Conservation (phyloP, 2,113 vertebrate species). For the Zeus faber region DNA sequence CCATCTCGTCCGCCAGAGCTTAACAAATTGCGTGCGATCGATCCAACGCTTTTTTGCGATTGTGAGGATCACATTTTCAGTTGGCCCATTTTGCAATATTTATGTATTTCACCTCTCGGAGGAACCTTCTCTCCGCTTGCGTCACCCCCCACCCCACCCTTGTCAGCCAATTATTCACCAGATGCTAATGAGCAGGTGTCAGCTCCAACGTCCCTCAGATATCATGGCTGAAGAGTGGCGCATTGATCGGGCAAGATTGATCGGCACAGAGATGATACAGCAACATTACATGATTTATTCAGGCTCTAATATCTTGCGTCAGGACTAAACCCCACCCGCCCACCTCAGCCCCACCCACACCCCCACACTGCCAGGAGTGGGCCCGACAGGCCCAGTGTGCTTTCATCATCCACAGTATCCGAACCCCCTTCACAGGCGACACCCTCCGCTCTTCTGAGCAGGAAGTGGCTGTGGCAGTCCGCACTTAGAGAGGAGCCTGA, state of each 20-base stretch:
- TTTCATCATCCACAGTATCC: constrained; percentile 60
- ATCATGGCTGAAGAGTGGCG: constrained; percentile 66
- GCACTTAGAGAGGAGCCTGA: constrained; percentile 20
- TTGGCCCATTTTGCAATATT: constrained; percentile 43
- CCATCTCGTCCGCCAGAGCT: constrained; percentile 21
- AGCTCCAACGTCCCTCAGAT: constrained; percentile 51
- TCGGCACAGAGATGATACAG: constrained; percentile 71
- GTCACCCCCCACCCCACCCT: constrained; percentile 1
- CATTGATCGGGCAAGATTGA: constrained; percentile 74
- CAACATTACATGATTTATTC: constrained; percentile 76
- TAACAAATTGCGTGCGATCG: constrained; percentile 31
- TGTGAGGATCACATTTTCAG: constrained; percentile 43
- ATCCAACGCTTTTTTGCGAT: constrained; percentile 37
- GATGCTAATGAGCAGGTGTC: constrained; percentile 66
- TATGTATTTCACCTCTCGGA: constrained; percentile 40
- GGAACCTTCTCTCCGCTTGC: constrained; percentile 34
- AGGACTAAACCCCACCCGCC: constrained; percentile 26
- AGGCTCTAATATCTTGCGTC: constrained; percentile 63
- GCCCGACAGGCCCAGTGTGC: constrained; percentile 27
- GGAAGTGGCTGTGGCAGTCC: constrained; percentile 19
- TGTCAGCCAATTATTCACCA: constrained; percentile 59
- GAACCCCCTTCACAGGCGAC: constrained; percentile 32
- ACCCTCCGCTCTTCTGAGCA: constrained; percentile 28
- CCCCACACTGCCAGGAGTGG: constrained; percentile 15
- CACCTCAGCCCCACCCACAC: background rate